Evolutionary conservation across 2,888 invertebrate species (phyloP).

Genomic region (Labia minor): DNA sequence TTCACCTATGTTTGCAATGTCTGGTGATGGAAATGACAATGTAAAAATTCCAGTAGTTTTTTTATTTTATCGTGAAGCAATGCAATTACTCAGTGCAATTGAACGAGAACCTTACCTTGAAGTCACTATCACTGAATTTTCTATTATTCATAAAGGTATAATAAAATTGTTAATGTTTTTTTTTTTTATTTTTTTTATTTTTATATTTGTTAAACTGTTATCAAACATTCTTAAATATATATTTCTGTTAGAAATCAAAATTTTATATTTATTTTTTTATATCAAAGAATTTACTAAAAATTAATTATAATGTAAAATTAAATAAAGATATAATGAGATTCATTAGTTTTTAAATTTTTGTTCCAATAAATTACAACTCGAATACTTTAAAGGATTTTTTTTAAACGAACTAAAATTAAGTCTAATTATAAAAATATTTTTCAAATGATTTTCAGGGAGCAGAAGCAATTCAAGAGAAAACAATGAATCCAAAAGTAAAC

Average conservation of each 20-base stretch:
- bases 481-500: neutral
- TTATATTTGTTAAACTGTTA: too few relatives aligned
- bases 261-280: too few relatives aligned
- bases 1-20: constrained; percentile 90
- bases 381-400: too few relatives aligned
- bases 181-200: too few relatives aligned
- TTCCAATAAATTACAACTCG: too few relatives aligned
- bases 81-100: constrained; percentile 51
- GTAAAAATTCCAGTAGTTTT: constrained; percentile 85
- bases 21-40: constrained; percentile 80
- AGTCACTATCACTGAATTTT: constrained; percentile 36
- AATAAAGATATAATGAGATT: too few relatives aligned
- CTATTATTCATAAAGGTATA: constrained; percentile 16
- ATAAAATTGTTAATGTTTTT: neutral
- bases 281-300: too few relatives aligned
- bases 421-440: too few relatives aligned
- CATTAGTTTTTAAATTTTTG: too few relatives aligned
- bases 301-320: too few relatives aligned
- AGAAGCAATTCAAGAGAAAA: neutral
- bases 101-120: constrained; percentile 44
- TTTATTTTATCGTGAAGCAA: constrained; percentile 68
- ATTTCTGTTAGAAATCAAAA: too few relatives aligned
- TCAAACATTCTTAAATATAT: neutral
- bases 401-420: too few relatives aligned
- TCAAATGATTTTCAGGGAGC: neutral